Evolutionary conservation across 2,888 invertebrate species (phyloP).

Genomic region (Psylliodes chrysocephalus): DNA sequence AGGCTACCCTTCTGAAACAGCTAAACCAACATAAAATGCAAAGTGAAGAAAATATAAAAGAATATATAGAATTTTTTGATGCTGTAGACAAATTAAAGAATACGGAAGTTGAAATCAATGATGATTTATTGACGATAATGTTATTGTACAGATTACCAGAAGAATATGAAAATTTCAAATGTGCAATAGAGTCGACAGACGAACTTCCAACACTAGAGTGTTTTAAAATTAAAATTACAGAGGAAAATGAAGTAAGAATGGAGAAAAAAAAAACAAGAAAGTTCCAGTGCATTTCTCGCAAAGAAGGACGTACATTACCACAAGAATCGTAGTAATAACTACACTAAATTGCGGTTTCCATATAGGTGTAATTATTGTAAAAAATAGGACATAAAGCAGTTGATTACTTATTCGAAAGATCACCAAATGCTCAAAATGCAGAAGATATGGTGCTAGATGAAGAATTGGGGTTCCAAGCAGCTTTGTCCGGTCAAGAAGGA

Average conservation of each 20-base stretch:
- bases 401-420: no score
- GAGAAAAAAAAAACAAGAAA: no score
- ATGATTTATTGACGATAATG: constrained; percentile 43
- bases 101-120: constrained; percentile 52
- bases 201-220: not conserved
- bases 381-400: no score
- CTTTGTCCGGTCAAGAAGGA: no score
- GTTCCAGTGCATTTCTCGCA: not conserved
- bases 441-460: no score
- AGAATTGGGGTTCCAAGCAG: no score
- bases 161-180: not conserved
- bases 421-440: no score
- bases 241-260: not conserved
- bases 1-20: constrained; percentile 60
- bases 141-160: constrained; percentile 4
- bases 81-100: constrained; percentile 56
- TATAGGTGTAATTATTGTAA: no score
- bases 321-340: no score
- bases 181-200: constrained; percentile 1
- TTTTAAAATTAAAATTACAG: not conserved
- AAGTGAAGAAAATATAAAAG: constrained; percentile 47
- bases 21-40: no score
- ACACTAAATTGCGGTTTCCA: no score
- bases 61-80: constrained; percentile 57
- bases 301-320: no score